Conservation (phyloP, 2,113 vertebrate genomes). For the Indicator maculatus region DNA sequence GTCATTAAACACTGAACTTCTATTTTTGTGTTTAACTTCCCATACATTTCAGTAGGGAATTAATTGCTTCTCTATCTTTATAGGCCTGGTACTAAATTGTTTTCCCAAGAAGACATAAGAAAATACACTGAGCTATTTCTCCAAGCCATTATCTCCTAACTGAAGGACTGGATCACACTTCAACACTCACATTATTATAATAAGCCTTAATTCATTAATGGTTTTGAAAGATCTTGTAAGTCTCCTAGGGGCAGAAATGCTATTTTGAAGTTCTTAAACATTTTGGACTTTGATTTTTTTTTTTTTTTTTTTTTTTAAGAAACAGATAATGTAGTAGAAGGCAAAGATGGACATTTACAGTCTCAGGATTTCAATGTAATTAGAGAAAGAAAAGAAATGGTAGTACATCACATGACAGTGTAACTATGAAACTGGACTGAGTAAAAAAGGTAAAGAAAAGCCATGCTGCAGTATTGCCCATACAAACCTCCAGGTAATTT, state of each 20-base stretch:
- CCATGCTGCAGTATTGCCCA: background rate
- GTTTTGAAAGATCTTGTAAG: conserved; percentile 30
- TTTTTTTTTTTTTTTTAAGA: background rate
- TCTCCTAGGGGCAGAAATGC: background rate
- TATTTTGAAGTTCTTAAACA: conserved; percentile 17
- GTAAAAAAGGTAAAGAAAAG: background rate
- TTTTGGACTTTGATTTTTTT: background rate
- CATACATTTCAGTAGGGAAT: background rate
- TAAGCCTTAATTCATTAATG: conserved; percentile 16
- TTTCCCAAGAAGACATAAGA: background rate
- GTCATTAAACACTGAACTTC: background rate
- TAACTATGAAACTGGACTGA: background rate
- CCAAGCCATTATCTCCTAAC: background rate
- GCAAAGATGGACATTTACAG: background rate
- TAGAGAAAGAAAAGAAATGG: background rate
- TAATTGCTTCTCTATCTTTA: conserved; percentile 1
- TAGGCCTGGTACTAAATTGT: background rate
- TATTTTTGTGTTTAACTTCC: background rate
- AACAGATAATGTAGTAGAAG: background rate
- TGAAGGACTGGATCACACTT: conserved; percentile 20
- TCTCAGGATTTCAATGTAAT: background rate
- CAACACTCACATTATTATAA: background rate
- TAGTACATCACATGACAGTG: background rate
- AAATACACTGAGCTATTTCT: background rate
- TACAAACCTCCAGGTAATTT: conserved; percentile 10